Base-by-base conservation (phyloP, 2,797 vertebrate genomes). In the Cyprinodon diabolis region DNA sequence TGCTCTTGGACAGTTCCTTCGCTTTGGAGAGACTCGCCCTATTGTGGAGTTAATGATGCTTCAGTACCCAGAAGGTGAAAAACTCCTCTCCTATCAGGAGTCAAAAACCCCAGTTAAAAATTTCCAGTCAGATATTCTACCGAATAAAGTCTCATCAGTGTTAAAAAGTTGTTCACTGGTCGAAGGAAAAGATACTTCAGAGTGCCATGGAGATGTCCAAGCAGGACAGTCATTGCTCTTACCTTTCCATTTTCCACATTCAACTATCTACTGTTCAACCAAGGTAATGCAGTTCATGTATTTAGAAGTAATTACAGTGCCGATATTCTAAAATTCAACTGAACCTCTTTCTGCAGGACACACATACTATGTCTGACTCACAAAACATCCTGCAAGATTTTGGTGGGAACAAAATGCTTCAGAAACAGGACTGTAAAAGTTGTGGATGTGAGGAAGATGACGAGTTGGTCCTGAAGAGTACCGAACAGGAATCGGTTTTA, bases 11-110 rank as follows among this genome's bases (percentile, higher is more conserved):
- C 97, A 98, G 88, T 99, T 99, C 90, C 95, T 98, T 74, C 96
- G 97, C 6, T 99, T 98, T 48, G 97, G 97, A 3, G 97, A 99
- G 91, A 99, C 97, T 0, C 97, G 96, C 7, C 94, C 96, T 71
- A 96, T 97, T 12, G 97, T 97, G 0, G 95, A 99, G 90, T 75
- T 97, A 80, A 98, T 99, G 97, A 92, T 90, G 2, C 87, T 92
- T 60, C 96, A 96, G 57, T 92, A 95, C 66, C 94, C 93, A 79
- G 40, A 71, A 0, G 47, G 76, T 0, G 76, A 35, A 2, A 15
- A 4, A 15, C 62, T 14, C 30, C 40, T 43, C 30, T 23, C 56
- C 7, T 89, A 74, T 11, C 43, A 47, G 0, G 45, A 76, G n/a
- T 43, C 35, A 0, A 68, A 15, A 45, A 48, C 63, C 15, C 10